phyloP scores from a whole-genome alignment of 2,113 vertebrate genomes.

The Prionailurus bengalensis region DNA sequence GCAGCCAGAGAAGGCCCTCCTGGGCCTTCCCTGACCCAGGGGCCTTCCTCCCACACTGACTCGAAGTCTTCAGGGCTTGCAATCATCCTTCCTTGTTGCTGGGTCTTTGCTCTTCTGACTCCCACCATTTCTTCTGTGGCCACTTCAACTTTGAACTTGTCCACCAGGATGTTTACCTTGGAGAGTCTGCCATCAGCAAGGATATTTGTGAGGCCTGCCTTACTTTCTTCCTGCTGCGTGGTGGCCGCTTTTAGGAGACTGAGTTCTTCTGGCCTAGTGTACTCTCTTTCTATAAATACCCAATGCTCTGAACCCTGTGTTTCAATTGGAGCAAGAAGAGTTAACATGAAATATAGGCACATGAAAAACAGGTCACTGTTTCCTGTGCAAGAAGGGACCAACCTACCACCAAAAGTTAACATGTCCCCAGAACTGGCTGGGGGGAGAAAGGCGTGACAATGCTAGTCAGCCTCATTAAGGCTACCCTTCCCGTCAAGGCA shows the following conservation, averaged over 20 bases:
- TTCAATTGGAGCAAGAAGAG: slow-evolving; percentile 97
- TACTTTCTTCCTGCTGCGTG: slow-evolving; percentile 84
- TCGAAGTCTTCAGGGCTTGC: slow-evolving; percentile 89
- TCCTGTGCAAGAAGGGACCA: slow-evolving; percentile 32
- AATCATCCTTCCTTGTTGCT: slow-evolving; percentile 84
- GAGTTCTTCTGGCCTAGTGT: slow-evolving; percentile 92
- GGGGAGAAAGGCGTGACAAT: neutral
- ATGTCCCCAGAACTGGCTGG: neutral
- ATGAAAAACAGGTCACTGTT: slow-evolving; percentile 53
- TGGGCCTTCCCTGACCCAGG: slow-evolving; percentile 69
- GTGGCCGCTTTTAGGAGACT: slow-evolving; percentile 86
- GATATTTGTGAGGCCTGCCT: slow-evolving; percentile 76
- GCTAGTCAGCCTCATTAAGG: neutral
- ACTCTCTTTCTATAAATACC: slow-evolving; percentile 99
- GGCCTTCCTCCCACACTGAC: slow-evolving; percentile 85
- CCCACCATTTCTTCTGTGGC: slow-evolving; percentile 84
- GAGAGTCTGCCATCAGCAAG: slow-evolving; percentile 75
- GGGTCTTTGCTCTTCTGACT: slow-evolving; percentile 67
- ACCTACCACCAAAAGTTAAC: neutral
- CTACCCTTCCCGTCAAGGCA: neutral
- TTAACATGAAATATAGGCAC: slow-evolving; percentile 90
- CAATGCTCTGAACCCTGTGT: slow-evolving; percentile 99
- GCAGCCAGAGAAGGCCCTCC: slow-evolving; percentile 49
- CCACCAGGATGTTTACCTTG: slow-evolving; percentile 81
- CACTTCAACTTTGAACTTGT: slow-evolving; percentile 84